These are phyloP conservation scores for Ectemnius continuus DNA, from an alignment of 2,888 invertebrate species.

Conservation along the genomic window DNA sequence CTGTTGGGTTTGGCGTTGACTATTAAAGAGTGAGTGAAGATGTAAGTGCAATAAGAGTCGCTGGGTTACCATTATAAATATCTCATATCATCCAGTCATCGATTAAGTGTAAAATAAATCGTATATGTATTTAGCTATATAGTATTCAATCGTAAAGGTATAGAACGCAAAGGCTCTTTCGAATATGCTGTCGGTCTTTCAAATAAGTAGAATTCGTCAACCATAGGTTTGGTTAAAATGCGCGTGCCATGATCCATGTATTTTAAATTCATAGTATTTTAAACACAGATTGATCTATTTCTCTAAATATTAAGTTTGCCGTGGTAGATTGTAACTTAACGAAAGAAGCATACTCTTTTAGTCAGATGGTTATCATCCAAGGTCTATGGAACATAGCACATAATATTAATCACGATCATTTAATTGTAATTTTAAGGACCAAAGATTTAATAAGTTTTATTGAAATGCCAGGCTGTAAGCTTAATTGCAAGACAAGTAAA, in stretches of 20 bases:
- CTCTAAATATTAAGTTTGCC: slow-evolving; percentile 28
- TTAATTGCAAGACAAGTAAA: slow-evolving; percentile 65
- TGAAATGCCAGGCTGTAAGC: no score
- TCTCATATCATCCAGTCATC: slow-evolving; percentile 69
- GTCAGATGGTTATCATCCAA: slow-evolving; percentile 5
- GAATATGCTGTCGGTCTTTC: slow-evolving; percentile 46
- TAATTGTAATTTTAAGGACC: slow-evolving; percentile 74
- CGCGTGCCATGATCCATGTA: slow-evolving; percentile 55
- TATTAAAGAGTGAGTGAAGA: slow-evolving; percentile 57
- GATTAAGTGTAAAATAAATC: slow-evolving; percentile 62
- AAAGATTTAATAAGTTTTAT: slow-evolving; percentile 73
- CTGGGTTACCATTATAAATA: slow-evolving; percentile 73
- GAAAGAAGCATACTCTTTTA: slow-evolving; percentile 39
- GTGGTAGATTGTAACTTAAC: slow-evolving; percentile 37
- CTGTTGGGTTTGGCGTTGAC: slow-evolving; percentile 21
- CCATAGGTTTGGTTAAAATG: slow-evolving; percentile 41
- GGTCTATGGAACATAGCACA: slow-evolving; percentile 15
- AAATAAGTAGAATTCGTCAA: slow-evolving; percentile 45
- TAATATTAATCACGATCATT: slow-evolving; percentile 55
- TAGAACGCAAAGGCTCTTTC: slow-evolving; percentile 53
- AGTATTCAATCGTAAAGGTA: slow-evolving; percentile 40
- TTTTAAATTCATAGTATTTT: slow-evolving; percentile 22
- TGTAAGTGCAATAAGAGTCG: slow-evolving; percentile 73
- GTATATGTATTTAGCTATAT: slow-evolving; percentile 26
- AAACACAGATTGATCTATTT: slow-evolving; percentile 34